phyloP scores from a whole-genome alignment of 2,113 vertebrate species.

The Podiceps cristatus region DNA sequence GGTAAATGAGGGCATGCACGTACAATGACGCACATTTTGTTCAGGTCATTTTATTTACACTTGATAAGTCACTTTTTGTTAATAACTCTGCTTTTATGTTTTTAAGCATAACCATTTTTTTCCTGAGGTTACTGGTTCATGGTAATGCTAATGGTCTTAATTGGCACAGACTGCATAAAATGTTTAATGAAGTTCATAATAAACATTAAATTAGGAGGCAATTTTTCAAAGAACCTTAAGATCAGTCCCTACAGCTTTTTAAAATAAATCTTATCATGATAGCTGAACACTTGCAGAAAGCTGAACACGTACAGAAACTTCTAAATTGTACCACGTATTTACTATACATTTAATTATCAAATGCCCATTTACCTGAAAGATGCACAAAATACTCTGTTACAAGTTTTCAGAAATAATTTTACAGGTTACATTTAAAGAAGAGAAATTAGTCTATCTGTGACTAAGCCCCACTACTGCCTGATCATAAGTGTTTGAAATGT shows the following conservation, averaged over 20 bases:
- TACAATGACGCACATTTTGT: slow-evolving; percentile 37
- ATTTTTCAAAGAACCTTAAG: not conserved
- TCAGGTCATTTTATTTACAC: slow-evolving; percentile 39
- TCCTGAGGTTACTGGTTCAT: not conserved
- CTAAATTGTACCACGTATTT: not conserved
- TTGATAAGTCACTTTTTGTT: slow-evolving; percentile 43
- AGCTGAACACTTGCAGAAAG: not conserved
- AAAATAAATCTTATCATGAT: not conserved
- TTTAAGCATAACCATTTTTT: not conserved
- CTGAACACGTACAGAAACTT: not conserved
- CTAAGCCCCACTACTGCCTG: not conserved
- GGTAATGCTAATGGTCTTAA: slow-evolving; percentile 25
- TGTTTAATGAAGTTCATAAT: not conserved
- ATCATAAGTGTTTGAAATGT: not conserved
- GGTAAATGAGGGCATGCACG: not conserved
- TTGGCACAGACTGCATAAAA: not conserved
- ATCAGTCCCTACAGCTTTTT: not conserved
- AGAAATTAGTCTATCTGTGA: not conserved
- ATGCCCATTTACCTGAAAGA: not conserved
- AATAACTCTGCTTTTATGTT: not conserved
- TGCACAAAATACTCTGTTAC: not conserved
- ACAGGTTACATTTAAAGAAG: not conserved
- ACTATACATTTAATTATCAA: not conserved
- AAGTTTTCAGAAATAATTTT: not conserved
- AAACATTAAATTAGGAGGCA: not conserved